A percentile compares a stretch with the other conserved stretches of the same genome.
Conservation (phyloP, 1,140 invertebrate species). For the Acromyrmex echinatior region DNA sequence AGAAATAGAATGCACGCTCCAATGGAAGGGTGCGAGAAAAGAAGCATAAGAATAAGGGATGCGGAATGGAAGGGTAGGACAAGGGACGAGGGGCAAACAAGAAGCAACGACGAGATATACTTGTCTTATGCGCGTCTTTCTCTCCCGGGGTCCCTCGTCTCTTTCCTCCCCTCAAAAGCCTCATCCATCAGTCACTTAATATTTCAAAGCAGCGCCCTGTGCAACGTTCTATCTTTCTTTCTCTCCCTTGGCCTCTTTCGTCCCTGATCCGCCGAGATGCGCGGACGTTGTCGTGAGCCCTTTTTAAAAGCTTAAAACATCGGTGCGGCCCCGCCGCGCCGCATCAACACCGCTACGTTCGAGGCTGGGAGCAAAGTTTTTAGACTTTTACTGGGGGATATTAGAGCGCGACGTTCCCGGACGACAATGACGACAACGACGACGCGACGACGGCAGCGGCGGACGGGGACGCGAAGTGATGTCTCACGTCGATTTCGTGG, state of each 20-base stretch:
- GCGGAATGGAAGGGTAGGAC: background rate
- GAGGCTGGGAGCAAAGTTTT: constrained; percentile 82
- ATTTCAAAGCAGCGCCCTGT: constrained; percentile 82
- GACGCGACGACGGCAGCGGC: background rate
- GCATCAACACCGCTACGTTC: constrained; percentile 73
- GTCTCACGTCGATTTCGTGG: constrained; percentile 70
- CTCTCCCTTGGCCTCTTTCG: constrained; percentile 27
- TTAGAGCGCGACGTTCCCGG: constrained; percentile 72
- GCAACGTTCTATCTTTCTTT: constrained; percentile 55
- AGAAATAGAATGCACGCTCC: constrained; percentile 42
- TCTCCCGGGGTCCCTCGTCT: constrained; percentile 28
- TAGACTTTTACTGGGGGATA: constrained; percentile 80
- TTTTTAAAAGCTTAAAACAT: constrained; percentile 86
- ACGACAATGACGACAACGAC: background rate
- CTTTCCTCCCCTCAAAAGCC: constrained; percentile 79
- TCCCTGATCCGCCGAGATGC: constrained; percentile 53
- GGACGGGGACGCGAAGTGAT: constrained; percentile 31
- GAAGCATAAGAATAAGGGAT: constrained; percentile 12
- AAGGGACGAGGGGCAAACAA: constrained; percentile 34
- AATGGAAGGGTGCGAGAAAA: background rate
- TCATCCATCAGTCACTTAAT: constrained; percentile 86
- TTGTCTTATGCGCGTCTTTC: constrained; percentile 39
- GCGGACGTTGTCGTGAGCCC: constrained; percentile 49
- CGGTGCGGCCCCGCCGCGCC: constrained; percentile 61
- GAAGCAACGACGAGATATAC: constrained; percentile 38